Conservation (phyloP, 2,113 vertebrate genomes). For the Oreochromis tanganicae region DNA sequence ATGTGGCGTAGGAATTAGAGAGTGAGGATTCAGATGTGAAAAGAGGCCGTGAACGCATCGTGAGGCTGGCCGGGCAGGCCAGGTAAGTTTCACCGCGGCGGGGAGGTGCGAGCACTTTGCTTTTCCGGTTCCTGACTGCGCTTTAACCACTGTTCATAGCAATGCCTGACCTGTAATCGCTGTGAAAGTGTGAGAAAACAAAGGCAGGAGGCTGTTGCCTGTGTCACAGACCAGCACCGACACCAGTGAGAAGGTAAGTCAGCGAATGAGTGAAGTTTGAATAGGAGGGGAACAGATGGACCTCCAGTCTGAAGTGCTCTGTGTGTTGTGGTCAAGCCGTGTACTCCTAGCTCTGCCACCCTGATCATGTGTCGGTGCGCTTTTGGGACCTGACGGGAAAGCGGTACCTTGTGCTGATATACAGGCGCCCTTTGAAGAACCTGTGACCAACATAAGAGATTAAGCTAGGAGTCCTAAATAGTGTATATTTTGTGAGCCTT, state of each 20-base stretch:
- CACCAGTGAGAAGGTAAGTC: slow-evolving; percentile 1
- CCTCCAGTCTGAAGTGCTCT: neutral
- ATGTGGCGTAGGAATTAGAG: neutral
- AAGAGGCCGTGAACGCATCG: neutral
- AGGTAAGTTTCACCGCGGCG: slow-evolving; percentile 11
- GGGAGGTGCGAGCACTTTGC: neutral
- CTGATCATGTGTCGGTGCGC: neutral
- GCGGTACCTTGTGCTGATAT: neutral
- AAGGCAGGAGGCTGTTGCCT: neutral
- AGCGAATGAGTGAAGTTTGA: neutral
- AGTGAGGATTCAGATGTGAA: neutral
- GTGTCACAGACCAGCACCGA: neutral
- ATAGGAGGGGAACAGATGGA: neutral
- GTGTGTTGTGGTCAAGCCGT: neutral
- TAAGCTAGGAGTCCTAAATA: neutral
- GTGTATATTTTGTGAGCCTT: neutral
- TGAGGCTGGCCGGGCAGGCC: slow-evolving; percentile 15
- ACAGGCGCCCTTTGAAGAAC: neutral
- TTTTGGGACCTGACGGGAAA: neutral
- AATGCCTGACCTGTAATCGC: slow-evolving; percentile 3
- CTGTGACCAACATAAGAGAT: neutral
- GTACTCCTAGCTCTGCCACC: neutral
- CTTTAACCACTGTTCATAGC: neutral
- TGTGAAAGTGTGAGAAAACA: neutral
- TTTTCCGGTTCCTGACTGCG: neutral